Conservation (phyloP, 2,797 vertebrate species). For the Nasua narica region DNA sequence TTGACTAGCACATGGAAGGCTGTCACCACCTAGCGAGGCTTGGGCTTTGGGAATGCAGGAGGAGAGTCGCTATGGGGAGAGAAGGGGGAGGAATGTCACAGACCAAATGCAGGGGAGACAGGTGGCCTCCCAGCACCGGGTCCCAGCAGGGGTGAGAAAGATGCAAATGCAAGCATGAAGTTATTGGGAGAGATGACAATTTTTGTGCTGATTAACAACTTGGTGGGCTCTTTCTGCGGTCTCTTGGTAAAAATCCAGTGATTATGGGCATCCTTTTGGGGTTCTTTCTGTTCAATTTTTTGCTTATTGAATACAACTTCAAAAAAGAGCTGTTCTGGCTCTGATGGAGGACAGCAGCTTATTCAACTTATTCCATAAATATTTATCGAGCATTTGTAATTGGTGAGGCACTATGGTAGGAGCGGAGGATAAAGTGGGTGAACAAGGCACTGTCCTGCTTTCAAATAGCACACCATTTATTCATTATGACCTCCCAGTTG, state of each 20-base stretch:
- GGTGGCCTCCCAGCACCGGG: not conserved
- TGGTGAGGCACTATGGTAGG: not conserved
- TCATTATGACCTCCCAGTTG: not conserved
- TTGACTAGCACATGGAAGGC: accelerated
- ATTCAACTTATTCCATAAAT: not conserved
- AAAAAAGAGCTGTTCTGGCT: not conserved
- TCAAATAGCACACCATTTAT: not conserved
- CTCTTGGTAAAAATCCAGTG: constrained; percentile 75
- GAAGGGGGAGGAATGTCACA: not conserved
- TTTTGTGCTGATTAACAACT: constrained; percentile 72
- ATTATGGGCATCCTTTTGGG: constrained; percentile 37
- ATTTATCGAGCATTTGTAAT: not conserved
- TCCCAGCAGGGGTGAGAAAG: constrained; percentile 31
- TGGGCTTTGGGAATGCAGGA: not conserved
- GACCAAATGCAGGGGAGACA: not conserved
- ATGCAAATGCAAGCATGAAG: constrained; percentile 43
- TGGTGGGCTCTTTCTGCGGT: constrained; percentile 62
- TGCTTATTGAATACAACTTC: not conserved
- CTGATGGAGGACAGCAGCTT: not conserved
- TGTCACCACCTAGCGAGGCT: not conserved
- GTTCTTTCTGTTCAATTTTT: not conserved
- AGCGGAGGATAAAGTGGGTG: not conserved
- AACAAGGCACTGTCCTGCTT: not conserved
- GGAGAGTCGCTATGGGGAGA: not conserved
- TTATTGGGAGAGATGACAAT: constrained; percentile 57